Evolutionary conservation across 2,113 vertebrate genomes (phyloP), one percentile per base, ranked within the genome.

Genomic region (Engraulis encrasicolus): DNA sequence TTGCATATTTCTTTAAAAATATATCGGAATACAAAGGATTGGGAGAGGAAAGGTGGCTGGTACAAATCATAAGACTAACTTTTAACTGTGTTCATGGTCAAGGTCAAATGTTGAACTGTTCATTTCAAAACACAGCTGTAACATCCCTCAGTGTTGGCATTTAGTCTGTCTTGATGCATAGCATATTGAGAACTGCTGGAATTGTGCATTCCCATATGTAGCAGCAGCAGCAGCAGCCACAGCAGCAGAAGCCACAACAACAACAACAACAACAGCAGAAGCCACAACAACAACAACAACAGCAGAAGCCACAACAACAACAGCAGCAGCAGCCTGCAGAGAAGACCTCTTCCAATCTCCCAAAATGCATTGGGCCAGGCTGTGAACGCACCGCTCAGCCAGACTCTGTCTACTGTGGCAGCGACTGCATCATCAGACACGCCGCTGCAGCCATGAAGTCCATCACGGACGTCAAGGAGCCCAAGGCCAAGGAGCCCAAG

Each of bases 361-460:
- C 98, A 0, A 97, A 94, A 79, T 99, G 98, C 88, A 99, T 99
- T 0, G 98, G 98, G 1, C 97, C 98, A 0, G 98, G 98, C 81
- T 99, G 98, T 74, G 95, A 92, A 6, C 96, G 92, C 0, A 92
- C 95, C 58, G 98, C 98, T 6, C 96, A 96, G 88, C 96, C 96
- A 0, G 98, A 99, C 88, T 99, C 98, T 0, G 98, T 99, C 19
- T 99, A 99, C 90, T 99, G 98, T 81, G 97, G 98, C 85, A 97
- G 92, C 0, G 96, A 97, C 88, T 99, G 98, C 80, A 99, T 99
- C 88, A 96, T 99, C 78, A 97, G 95, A 88, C 98, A 99, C 0
- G 98, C 98, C 0, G 98, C 97, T 0, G 98, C 96, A 0, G 95
- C 98, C 3, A 99, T 99, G 97, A 98, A 96, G 90, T 95, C 96